Percentiles rank a stretch among this genome's conserved stretches.
Conservation (phyloP, 1,140 invertebrate species). For the Neodiprion pinetum region DNA sequence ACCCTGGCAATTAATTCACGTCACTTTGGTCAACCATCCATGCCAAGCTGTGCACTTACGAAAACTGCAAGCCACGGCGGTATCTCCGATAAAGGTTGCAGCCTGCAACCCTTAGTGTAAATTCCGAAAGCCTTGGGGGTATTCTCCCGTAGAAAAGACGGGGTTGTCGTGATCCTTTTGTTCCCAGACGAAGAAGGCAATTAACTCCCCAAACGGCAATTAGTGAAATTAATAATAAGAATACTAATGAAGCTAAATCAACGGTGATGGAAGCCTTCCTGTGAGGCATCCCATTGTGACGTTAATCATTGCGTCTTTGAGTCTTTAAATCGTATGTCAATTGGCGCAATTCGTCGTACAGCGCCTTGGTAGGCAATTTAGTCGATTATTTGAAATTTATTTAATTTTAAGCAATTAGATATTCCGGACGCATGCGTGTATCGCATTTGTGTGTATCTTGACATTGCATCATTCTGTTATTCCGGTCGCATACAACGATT, state of each 20-base stretch:
- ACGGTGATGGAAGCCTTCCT: constrained; percentile 57
- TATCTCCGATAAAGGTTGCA: too few relatives aligned
- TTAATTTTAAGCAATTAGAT: constrained; percentile 3
- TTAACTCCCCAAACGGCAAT: constrained; percentile 54
- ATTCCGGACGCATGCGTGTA: too few relatives aligned
- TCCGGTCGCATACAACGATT: too few relatives aligned
- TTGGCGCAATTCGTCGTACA: constrained; percentile 45
- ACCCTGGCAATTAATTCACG: too few relatives aligned
- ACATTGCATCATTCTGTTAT: not conserved
- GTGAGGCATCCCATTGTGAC: constrained; percentile 43
- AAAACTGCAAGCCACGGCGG: too few relatives aligned
- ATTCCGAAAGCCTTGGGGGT: too few relatives aligned
- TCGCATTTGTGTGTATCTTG: not conserved
- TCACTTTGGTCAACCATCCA: too few relatives aligned
- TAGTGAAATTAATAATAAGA: constrained; percentile 56
- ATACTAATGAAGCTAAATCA: constrained; percentile 58
- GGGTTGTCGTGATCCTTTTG: constrained; percentile 8
- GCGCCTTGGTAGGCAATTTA: constrained; percentile 25
- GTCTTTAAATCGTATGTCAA: constrained; percentile 52
- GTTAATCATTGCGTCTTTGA: constrained; percentile 39
- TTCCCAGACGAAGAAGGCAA: constrained; percentile 43
- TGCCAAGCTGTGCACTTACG: too few relatives aligned
- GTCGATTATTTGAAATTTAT: constrained; percentile 37
- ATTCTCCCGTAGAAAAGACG: too few relatives aligned
- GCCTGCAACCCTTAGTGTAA: too few relatives aligned